Base-by-base conservation (phyloP, 35 echinoderm and acorn worm species). In the Apostichopus japonicus region DNA sequence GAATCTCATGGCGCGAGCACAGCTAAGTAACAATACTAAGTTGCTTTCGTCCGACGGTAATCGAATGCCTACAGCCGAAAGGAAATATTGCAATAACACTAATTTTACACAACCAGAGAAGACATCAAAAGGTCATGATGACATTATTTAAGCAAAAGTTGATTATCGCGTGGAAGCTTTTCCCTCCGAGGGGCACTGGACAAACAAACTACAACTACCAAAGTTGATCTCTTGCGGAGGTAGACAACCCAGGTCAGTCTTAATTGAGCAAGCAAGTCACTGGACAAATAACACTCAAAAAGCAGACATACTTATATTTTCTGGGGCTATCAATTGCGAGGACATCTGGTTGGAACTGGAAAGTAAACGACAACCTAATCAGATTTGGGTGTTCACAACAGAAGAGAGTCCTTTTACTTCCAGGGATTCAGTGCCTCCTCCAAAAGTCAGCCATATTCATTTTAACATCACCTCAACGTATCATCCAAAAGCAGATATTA, bases 391-490 rank as follows among this genome's bases (percentile, higher is more conserved):
- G 8, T 58, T 58, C 57, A 62, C 86, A 24, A 87, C 86, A 7
- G 86, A 62, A 57, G 86, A 87, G 21, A 87, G 86, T 16, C 55
- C 86, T 24, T 87, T 62, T 6, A 4, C 0, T 25, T 4, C 56
- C 56, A 80, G 1, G 1, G 0, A n/a, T 0, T 17, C 19, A 2
- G 9, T 87, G 8, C 55, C 44, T 16, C 57, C 83, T 8, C 61
- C 86, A 10, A 11, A 14, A 51, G 4, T 65, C 13, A 89, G 19
- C 3, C 16, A 89, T 51, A 89, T 89, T 73, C 23, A 53, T 72
- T 89, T 89, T 54, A 89, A 89, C 16, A 22, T 89, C 8, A 65
- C 86, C 6, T 24, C 23, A 5, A 72, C 86, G 6, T 89, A 89
- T 21, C 86, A 89, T 8, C 65, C 86, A 5, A 10, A 19, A 6